Base-by-base conservation (phyloP, 2,888 invertebrate species). In the Hermaeophaga mercurialis region DNA sequence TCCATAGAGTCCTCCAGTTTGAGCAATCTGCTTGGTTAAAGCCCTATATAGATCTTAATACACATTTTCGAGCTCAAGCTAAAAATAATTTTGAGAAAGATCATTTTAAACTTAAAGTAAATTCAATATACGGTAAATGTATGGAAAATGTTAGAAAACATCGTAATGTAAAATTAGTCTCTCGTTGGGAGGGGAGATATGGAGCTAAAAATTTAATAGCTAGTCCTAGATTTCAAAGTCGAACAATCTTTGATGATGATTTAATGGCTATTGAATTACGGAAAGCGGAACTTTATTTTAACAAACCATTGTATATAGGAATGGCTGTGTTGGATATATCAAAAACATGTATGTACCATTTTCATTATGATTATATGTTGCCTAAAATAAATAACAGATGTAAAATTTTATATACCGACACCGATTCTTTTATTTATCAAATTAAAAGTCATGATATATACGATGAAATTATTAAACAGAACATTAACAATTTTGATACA, bases 131-230 rank as follows among this genome's bases (percentile, higher is more conserved):
- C 53, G 69, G 67, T 8, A 79, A 78, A 66, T 73, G 70, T 1
- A 75, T 76, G 70, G 75, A 75, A 64, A 38, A 49, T 24, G 70
- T 74, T n/a, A 57, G 74, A 47, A 75, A 75, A 43, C 66, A 70
- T 59, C 64, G 71, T 8, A 68, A 72, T 57, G 67, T 80, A 2
- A 69, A 66, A 59, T 39, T 70, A 17, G 59, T 66, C 4, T 63
- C 58, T 9, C 31, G 58, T 71, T 68, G 64, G 58, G 57, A 61
- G 5, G 66, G 65, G 9, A 46, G 63, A 26, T 62, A 56, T 45
- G 63, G 66, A 9, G 66, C 64, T 2, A 45, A 58, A 53, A 53
- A 57, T 47, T 33, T 57, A 8, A 47, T 58, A 17, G 12, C 52
- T n/a, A 54, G 58, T 34, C 61, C 57, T 5, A 46, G 54, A 46